phyloP scores from a whole-genome alignment of 2,888 invertebrate genomes.

The Aquatica leii region DNA sequence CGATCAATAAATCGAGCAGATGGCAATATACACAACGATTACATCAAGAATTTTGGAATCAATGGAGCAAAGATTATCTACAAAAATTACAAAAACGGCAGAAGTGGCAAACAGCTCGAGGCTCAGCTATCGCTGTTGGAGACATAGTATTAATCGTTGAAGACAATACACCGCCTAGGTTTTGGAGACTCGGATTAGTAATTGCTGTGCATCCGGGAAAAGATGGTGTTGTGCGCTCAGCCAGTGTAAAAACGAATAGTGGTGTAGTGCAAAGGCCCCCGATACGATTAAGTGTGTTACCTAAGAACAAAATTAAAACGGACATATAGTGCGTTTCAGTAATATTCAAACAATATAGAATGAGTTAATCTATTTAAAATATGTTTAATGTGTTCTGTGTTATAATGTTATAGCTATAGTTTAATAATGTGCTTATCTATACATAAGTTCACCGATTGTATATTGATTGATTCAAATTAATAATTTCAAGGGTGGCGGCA shows the following conservation, averaged over 20 bases:
- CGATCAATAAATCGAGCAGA: not conserved
- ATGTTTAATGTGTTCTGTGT: no score
- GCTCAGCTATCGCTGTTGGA: not conserved
- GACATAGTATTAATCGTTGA: not conserved
- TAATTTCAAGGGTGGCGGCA: not conserved
- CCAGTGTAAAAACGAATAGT: no score
- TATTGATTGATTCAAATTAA: no score
- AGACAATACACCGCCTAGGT: not conserved
- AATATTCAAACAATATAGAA: no score
- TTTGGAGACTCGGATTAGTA: not conserved
- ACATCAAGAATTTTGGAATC: conserved; percentile 35
- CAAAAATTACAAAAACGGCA: conserved; percentile 15
- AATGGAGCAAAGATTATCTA: conserved; percentile 29
- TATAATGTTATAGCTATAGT: no score
- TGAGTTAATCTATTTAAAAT: no score
- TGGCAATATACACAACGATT: conserved; percentile 15
- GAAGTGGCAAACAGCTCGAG: not conserved
- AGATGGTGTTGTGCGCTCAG: no score
- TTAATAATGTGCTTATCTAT: no score
- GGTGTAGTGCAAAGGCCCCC: no score
- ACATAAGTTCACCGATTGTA: no score
- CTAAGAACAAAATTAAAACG: not conserved
- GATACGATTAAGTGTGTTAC: not conserved
- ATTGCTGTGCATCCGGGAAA: no score
- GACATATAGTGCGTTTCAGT: no score